Base-by-base conservation (phyloP, 2,888 invertebrate species). In the Synergus japonicus region DNA sequence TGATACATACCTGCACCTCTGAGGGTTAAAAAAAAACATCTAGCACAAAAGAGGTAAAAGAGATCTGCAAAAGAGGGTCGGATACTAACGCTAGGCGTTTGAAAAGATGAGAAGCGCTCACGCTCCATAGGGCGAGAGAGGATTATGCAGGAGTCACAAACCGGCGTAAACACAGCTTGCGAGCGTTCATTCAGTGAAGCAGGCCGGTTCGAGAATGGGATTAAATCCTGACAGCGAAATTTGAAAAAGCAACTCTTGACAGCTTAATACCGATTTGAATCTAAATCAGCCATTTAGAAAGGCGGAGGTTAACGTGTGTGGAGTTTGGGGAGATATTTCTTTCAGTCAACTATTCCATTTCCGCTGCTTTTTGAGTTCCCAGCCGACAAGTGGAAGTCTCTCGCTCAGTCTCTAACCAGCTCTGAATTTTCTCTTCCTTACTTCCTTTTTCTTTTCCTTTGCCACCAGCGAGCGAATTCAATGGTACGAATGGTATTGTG, bases 191-290 rank as follows among this genome's bases (percentile, higher is more conserved):
- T 83, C 85, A 83, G 80, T 84, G 87, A 89, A 88, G 86, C 86
- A 86, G 88, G 87, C 83, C 85, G 86, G 86, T 88, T 85, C 82
- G 81, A 85, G 85, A 89, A 89, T 87, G 79, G 89, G 89, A 91
- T 91, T 91, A 91, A 86, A 86, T 85, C 86, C 79, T 87, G 88
- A 87, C 88, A 84, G 86, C 79, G 85, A 84, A 87, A 87, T 87
- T 85, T 79, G 83, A 89, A 89, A 90, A 89, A 89, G 88, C 89
- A 86, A 88, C 87, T 84, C 89, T 89, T 89, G 90, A 91, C 91
- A 88, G 87, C 90, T 90, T 91, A 90, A 91, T 91, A 84, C 88
- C 90, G 90, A 90, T 91, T 90, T 87, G 87, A 89, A 88, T 88
- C 88, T 88, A 86, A 89, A 87, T 85, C 87, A 83, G 85, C 88